These are phyloP conservation scores for Caerostris extrusa DNA, from an alignment of 1,140 invertebrate genomes.

Conservation along the genomic window DNA sequence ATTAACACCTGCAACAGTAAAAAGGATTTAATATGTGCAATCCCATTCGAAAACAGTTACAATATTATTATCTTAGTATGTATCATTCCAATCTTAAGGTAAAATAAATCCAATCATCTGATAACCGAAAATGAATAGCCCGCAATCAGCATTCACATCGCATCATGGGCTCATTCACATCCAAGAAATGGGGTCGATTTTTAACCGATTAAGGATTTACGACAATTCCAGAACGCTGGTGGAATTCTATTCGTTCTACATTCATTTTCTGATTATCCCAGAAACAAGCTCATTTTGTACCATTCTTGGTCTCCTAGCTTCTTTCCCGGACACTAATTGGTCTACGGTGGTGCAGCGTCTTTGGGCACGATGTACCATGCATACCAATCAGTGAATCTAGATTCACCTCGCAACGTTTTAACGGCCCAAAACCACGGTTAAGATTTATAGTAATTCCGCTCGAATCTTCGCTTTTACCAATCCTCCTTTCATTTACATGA, in stretches of 20 bases:
- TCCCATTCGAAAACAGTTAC: background rate
- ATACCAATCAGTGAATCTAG: constrained; percentile 54
- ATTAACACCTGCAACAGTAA: background rate
- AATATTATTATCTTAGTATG: background rate
- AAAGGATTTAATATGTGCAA: background rate
- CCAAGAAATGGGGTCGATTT: constrained; percentile 2
- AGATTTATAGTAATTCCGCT: constrained; percentile 52
- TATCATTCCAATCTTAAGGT: background rate
- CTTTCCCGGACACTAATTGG: constrained; percentile 48
- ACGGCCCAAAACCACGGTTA: constrained; percentile 16
- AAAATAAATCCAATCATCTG: background rate
- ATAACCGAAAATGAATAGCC: background rate
- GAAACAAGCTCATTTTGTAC: constrained; percentile 43
- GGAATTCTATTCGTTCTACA: background rate
- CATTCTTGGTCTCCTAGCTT: constrained; percentile 6
- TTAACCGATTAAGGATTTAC: constrained; percentile 21
- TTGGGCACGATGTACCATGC: background rate
- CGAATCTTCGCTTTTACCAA: constrained; percentile 17
- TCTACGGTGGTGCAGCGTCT: background rate
- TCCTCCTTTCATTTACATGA: constrained; percentile 61
- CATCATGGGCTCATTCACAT: background rate
- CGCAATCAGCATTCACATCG: background rate
- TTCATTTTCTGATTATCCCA: background rate
- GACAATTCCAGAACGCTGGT: background rate
- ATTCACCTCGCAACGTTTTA: constrained; percentile 43